Evolutionary conservation across 2,797 vertebrate species (phyloP).

Genomic region (Gallinago nigripennis): DNA sequence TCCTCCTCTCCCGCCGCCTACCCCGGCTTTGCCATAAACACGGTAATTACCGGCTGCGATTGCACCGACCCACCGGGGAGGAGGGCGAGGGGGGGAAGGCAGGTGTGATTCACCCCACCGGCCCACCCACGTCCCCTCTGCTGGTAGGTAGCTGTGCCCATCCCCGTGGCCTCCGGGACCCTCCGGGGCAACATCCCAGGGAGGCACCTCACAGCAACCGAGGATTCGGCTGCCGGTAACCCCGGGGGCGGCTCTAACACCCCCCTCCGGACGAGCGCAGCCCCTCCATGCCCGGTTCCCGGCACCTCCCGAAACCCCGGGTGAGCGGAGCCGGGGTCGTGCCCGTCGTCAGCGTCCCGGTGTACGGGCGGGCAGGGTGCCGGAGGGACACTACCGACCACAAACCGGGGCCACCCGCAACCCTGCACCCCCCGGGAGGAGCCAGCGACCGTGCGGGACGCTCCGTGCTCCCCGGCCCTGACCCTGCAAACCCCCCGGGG

Average conservation of each 20-base stretch:
- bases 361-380: background rate
- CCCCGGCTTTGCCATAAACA: slow-evolving; percentile 37
- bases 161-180: background rate
- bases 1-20: slow-evolving; percentile 42
- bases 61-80: background rate
- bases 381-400: background rate
- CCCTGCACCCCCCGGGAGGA: background rate
- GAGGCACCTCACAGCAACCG: background rate
- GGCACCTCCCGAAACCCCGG: no score
- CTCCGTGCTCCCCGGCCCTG: background rate
- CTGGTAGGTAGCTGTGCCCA: background rate
- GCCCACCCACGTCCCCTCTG: slow-evolving; percentile 8
- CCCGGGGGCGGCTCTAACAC: background rate
- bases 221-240: background rate
- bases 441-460: no score
- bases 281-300: background rate
- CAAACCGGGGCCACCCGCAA: background rate
- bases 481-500: background rate
- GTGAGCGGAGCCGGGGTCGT: background rate
- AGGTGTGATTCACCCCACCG: slow-evolving; percentile 35
- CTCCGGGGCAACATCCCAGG: background rate
- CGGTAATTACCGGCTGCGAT: slow-evolving; percentile 48
- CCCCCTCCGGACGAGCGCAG: background rate
- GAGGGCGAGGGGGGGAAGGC: background rate
- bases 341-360: background rate